A percentile compares a stretch with the other conserved stretches of the same genome.
phyloP scores from a whole-genome alignment of 2,888 invertebrate species.

The Chalcis sispes region DNA sequence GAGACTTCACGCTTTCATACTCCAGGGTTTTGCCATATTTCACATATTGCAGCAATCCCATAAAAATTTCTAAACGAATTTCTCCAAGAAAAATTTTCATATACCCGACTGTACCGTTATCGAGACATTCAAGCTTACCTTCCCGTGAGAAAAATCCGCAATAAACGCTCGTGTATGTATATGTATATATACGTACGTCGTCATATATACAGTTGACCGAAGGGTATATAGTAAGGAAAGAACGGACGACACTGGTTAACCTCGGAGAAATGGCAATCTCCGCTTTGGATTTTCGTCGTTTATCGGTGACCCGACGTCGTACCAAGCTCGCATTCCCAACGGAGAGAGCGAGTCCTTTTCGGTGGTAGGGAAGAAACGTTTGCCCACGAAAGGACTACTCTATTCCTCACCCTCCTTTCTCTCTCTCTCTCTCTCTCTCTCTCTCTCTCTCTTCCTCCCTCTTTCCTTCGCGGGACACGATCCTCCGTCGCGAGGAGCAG shows the following conservation, averaged over 20 bases:
- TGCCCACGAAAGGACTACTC: too few relatives aligned
- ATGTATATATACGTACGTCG: background rate
- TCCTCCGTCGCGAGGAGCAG: background rate
- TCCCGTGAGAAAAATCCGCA: background rate
- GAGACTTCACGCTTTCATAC: too few relatives aligned
- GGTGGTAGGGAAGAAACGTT: background rate
- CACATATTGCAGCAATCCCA: too few relatives aligned
- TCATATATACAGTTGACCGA: too few relatives aligned
- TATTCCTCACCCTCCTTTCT: too few relatives aligned
- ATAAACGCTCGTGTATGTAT: background rate
- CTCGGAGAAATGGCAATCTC: constrained; percentile 9
- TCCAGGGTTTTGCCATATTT: too few relatives aligned
- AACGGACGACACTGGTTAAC: background rate
- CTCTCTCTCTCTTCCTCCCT: too few relatives aligned
- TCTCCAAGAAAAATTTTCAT: too few relatives aligned
- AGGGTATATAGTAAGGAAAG: background rate
- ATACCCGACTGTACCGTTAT: too few relatives aligned
- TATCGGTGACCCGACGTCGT: constrained; percentile 55
- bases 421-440: too few relatives aligned
- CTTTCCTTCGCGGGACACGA: background rate
- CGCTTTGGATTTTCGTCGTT: constrained; percentile 47
- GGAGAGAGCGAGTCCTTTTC: too few relatives aligned
- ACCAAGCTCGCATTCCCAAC: constrained; percentile 9
- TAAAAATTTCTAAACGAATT: too few relatives aligned
- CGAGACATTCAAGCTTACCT: background rate